Base-by-base conservation (phyloP, 2,113 vertebrate species). In the Vicugna pacos region DNA sequence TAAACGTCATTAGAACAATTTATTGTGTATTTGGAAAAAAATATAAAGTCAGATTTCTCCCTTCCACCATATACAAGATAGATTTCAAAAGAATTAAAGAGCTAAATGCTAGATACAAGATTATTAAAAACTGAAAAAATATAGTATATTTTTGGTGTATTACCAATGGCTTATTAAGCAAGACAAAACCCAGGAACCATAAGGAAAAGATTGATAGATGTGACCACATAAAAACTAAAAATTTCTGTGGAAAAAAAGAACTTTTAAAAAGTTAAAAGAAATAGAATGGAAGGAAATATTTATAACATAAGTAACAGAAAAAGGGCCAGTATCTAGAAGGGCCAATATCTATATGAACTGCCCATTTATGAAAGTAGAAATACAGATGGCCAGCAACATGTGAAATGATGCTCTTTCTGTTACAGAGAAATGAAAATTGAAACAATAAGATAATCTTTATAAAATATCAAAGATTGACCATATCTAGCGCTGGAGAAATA, bases 351-450 rank as follows among this genome's bases (percentile, higher is more conserved):
- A 82, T 80, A 88, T 80, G 56, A 64, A 54, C 62, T 72, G 50
- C 38, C 38, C 2, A 54, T 87, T 91, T 56, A 69, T 86, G 62
- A 82, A 79, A 77, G 24, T 65, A 88, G 32, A 88, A 92, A 35
- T 82, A 38, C 14, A 88, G 8, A 48, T 54, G 8, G 9, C 62
- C 52, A 88, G 19, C 28, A 85, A 7, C n/a, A 69, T 82, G 28
- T 64, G 58, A 93, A 91, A 69, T 54, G 35, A 80, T 88, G 4
- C 8, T 76, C 5, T 92, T 38, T 60, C 16, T 72, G 5, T 86
- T 91, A 93, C 54, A 95, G 32, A 92, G 52, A 58, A 58, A 80
- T 69, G 30, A 76, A 80, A 81, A 64, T 94, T 20, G 56, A 88
- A 95, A 77, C 32, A 58, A 22, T 62, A 17, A 86, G 65, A 90